Conservation (phyloP, 2,113 vertebrate species). For the Aptenodytes patagonicus region DNA sequence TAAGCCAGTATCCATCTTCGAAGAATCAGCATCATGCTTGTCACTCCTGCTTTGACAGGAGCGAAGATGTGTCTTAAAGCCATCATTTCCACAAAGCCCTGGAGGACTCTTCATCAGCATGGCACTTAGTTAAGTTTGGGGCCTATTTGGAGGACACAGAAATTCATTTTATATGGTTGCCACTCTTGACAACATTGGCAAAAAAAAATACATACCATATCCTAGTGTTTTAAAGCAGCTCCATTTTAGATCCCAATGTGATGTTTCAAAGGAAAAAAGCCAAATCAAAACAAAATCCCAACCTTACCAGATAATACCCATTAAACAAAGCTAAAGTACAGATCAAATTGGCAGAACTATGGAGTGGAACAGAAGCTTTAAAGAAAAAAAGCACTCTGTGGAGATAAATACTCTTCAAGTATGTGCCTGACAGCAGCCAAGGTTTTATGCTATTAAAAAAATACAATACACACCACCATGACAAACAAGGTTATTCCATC, state of each 20-base stretch:
- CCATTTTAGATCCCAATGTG: neutral
- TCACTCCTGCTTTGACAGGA: neutral
- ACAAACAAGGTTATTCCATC: neutral
- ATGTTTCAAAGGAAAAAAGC: neutral
- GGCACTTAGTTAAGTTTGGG: neutral
- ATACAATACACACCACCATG: neutral
- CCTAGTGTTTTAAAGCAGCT: neutral
- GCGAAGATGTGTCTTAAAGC: neutral
- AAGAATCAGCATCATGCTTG: neutral
- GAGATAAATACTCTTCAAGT: neutral
- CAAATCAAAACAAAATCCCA: neutral
- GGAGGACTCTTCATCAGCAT: neutral
- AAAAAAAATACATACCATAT: neutral
- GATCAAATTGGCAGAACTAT: neutral
- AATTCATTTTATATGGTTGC: neutral
- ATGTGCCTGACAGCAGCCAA: neutral
- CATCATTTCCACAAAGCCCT: neutral
- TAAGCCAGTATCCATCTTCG: neutral
- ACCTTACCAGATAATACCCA: neutral
- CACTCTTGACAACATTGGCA: neutral
- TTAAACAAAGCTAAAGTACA: neutral
- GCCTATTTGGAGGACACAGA: neutral
- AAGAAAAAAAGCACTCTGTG: neutral
- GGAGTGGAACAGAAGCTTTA: neutral
- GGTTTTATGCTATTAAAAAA: neutral